Evolutionary conservation across 2,113 vertebrate genomes (phyloP).

Genomic region (Zosterops japonicus): DNA sequence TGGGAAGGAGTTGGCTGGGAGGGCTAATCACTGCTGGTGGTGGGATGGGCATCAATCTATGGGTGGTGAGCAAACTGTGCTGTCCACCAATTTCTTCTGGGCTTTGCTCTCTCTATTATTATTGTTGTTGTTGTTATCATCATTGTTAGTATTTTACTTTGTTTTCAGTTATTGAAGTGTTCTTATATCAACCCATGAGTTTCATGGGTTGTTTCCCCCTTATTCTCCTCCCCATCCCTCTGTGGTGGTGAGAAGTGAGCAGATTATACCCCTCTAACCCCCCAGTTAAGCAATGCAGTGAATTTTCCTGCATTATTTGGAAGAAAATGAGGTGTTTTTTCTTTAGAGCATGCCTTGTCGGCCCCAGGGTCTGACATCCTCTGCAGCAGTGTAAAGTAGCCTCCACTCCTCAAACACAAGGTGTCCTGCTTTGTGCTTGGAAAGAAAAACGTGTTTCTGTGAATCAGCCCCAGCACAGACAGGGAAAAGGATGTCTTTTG

Average conservation of each 20-base stretch:
- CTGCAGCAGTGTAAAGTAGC: neutral
- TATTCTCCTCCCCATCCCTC: neutral
- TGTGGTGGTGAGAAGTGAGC: neutral
- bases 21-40: neutral
- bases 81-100: neutral
- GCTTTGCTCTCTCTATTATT: neutral
- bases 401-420: rapidly evolving
- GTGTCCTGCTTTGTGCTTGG: neutral
- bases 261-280: neutral
- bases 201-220: neutral
- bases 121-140: neutral
- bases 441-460: neutral
- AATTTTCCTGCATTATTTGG: neutral
- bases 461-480: neutral
- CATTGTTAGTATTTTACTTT: neutral
- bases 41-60: neutral
- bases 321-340: neutral
- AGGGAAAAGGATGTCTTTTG: neutral
- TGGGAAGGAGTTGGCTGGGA: neutral
- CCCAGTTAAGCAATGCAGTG: neutral
- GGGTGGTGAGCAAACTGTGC: neutral
- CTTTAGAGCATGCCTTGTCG: neutral
- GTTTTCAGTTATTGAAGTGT: neutral
- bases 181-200: neutral
- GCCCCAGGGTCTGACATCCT: neutral